These are phyloP conservation scores for Aurelia coerulea DNA, from an alignment of 30 jellyfish, hydroid and myxozoan species.

Conservation along the genomic window DNA sequence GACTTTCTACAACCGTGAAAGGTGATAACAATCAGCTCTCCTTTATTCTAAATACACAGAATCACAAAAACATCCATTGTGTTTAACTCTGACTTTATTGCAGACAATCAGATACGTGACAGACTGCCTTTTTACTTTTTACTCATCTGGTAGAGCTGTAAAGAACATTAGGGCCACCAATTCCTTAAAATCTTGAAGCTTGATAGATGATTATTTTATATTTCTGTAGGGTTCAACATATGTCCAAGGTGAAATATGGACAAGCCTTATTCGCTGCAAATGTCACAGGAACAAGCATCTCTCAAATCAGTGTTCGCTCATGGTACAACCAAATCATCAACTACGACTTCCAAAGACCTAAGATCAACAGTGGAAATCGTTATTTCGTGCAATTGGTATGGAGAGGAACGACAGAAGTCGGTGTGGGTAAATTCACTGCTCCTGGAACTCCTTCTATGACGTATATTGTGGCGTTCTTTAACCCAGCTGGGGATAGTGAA, in stretches of 20 bases:
- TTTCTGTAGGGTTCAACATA: constrained; percentile 58
- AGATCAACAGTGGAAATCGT: constrained; percentile 74
- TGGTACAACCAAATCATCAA: constrained; percentile 94
- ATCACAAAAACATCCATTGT: too few relatives aligned
- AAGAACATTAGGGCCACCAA: too few relatives aligned
- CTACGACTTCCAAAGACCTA: constrained; percentile 92
- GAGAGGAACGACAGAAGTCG: constrained; percentile 93
- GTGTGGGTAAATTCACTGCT: constrained; percentile 90
- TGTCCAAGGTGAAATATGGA: constrained; percentile 84
- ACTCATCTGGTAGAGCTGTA: too few relatives aligned
- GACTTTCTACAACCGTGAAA: too few relatives aligned
- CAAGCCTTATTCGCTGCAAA: constrained; percentile 84
- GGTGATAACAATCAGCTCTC: too few relatives aligned
- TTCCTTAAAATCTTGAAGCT: too few relatives aligned
- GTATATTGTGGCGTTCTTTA: constrained; percentile 91
- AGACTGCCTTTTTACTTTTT: too few relatives aligned
- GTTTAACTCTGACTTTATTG: too few relatives aligned
- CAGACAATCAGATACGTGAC: too few relatives aligned
- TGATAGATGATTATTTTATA: too few relatives aligned
- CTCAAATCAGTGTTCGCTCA: constrained; percentile 92
- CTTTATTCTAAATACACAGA: too few relatives aligned
- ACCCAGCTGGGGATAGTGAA: constrained; percentile 89
- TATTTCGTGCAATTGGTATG: constrained; percentile 96
- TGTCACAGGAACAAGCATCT: constrained; percentile 69
- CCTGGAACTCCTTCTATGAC: constrained; percentile 78